Evolutionary conservation across 2,113 vertebrate genomes (phyloP).

Genomic region (Oceanodroma tethys): DNA sequence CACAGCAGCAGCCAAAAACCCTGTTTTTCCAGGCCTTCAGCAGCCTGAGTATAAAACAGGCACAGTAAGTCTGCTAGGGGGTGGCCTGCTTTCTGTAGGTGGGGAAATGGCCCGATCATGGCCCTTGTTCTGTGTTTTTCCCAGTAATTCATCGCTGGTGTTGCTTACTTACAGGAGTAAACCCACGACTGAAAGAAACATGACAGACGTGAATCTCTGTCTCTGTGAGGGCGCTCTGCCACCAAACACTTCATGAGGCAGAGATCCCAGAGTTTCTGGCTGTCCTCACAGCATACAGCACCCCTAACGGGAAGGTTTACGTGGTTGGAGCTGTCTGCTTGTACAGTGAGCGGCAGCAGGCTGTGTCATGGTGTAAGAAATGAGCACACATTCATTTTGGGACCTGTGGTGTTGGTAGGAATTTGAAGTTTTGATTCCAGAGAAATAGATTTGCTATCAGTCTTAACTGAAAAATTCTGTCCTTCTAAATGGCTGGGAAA

Average conservation of each 20-base stretch:
- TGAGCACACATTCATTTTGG: not conserved
- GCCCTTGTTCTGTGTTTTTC: not conserved
- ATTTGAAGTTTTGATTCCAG: not conserved
- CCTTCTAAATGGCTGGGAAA: not conserved
- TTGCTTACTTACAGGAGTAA: not conserved
- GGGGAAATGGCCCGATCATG: not conserved
- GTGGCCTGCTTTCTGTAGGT: not conserved
- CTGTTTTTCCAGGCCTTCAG: not conserved
- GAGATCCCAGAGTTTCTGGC: not conserved
- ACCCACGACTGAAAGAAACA: not conserved
- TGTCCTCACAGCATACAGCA: not conserved
- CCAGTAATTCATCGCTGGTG: accelerated
- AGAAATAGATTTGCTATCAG: not conserved
- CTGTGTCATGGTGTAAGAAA: not conserved
- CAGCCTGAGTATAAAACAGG: not conserved
- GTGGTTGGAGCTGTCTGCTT: accelerated
- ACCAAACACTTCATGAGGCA: not conserved
- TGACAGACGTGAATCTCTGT: accelerated
- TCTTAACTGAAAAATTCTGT: not conserved
- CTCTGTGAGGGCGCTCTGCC: not conserved
- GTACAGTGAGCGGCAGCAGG: not conserved
- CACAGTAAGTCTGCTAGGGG: not conserved
- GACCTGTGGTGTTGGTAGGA: not conserved
- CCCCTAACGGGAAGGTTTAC: accelerated
- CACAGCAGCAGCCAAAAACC: not conserved